Percentiles rank a stretch among this genome's conserved stretches.
Conservation (phyloP, 2,888 invertebrate species). For the Athalia cordata region DNA sequence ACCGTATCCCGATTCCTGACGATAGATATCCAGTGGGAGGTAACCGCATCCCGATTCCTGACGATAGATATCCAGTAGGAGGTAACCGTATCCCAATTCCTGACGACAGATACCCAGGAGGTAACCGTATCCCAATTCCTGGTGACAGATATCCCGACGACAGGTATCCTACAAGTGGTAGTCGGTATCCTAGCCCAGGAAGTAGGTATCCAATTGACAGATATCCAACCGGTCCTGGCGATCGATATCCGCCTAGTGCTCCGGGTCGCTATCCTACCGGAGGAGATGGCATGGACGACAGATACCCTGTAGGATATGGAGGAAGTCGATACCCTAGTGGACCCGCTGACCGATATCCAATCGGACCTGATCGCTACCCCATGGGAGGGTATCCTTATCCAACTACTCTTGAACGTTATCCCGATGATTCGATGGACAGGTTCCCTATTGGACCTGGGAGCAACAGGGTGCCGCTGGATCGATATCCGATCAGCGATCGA, state of each 20-base stretch:
- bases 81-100: constrained; percentile 66
- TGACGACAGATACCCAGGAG: constrained; percentile 73
- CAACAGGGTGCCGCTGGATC: constrained; percentile 72
- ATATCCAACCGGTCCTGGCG: constrained; percentile 67
- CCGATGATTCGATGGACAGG: constrained; percentile 65
- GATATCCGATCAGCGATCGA: constrained; percentile 75
- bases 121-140: constrained; percentile 61
- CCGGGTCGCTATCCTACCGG: constrained; percentile 48
- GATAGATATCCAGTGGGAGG: constrained; percentile 73
- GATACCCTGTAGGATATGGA: constrained; percentile 70
- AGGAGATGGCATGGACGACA: constrained; percentile 65
- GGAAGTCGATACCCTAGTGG: constrained; percentile 64
- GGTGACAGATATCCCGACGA: constrained; percentile 72
- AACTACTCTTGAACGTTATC: constrained; percentile 66
- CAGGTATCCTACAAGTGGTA: constrained; percentile 71
- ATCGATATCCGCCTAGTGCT: constrained; percentile 73
- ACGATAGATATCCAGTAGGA: constrained; percentile 73
- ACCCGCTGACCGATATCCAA: constrained; percentile 71
- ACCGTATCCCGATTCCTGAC: constrained; percentile 75
- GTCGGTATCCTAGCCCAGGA: constrained; percentile 72
- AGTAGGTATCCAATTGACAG: constrained; percentile 71
- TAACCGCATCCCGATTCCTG: constrained; percentile 74
- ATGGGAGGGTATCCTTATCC: constrained; percentile 73
- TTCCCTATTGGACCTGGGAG: constrained; percentile 67
- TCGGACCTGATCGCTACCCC: constrained; percentile 74